These are phyloP conservation scores for Tolmerus cingulatus DNA, from an alignment of 2,888 invertebrate species.

Conservation along the genomic window DNA sequence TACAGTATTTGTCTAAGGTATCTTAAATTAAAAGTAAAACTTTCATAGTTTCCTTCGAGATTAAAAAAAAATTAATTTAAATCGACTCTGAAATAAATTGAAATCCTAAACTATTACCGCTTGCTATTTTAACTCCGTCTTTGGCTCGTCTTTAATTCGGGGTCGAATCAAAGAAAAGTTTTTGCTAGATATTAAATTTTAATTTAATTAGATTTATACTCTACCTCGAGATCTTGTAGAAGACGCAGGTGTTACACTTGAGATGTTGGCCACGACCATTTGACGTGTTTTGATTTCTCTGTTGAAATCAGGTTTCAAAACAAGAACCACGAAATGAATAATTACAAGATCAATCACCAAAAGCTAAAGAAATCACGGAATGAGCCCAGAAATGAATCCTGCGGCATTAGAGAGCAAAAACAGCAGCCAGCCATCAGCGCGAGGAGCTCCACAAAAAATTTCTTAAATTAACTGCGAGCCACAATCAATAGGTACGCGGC, in stretches of 20 bases:
- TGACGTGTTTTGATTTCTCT: conserved; percentile 27
- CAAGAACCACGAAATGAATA: conserved; percentile 18
- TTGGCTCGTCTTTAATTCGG: too few relatives aligned
- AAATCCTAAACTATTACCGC: too few relatives aligned
- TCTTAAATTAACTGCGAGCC: neutral
- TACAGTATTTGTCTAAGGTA: too few relatives aligned
- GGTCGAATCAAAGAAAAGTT: neutral
- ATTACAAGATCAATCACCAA: conserved; percentile 38
- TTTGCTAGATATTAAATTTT: neutral
- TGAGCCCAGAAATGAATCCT: neutral
- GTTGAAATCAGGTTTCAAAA: conserved; percentile 24
- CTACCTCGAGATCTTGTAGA: neutral
- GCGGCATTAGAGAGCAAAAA: conserved; percentile 13
- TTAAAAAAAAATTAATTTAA: too few relatives aligned
- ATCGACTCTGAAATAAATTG: too few relatives aligned
- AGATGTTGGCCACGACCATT: neutral
- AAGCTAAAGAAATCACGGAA: neutral
- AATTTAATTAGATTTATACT: neutral
- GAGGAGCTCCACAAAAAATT: neutral
- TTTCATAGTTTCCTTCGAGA: too few relatives aligned
- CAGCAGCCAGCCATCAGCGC: neutral
- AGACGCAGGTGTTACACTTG: neutral
- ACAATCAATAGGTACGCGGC: conserved; percentile 28
- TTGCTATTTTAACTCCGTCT: too few relatives aligned
- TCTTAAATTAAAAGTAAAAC: too few relatives aligned